A percentile compares a stretch with the other conserved stretches of the same genome.
phyloP scores from a whole-genome alignment of 2,888 invertebrate species.

The Patella pellucida region DNA sequence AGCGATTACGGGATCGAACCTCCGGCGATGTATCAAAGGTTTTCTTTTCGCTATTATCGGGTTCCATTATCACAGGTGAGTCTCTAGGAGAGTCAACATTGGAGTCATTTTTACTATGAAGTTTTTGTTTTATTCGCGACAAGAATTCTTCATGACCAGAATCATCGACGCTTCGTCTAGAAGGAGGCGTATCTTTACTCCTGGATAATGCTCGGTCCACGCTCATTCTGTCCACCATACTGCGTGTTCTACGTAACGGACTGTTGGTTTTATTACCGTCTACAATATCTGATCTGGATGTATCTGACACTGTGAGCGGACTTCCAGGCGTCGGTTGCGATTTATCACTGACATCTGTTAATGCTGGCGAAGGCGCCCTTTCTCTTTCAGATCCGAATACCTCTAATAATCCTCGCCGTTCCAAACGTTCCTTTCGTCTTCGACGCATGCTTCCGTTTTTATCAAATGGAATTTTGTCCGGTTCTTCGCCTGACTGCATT shows the following conservation, averaged over 20 bases:
- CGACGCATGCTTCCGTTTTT: conserved; percentile 57
- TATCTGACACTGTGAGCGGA: conserved; percentile 21
- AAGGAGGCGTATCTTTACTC: conserved; percentile 19
- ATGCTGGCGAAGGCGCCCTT: conserved; percentile 58
- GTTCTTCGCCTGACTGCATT: conserved; percentile 41
- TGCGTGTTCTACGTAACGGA: conserved; percentile 45
- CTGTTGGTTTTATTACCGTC: conserved; percentile 31
- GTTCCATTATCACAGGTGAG: conserved; percentile 22
- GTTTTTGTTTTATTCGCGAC: conserved; percentile 34
- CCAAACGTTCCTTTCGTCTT: conserved; percentile 48
- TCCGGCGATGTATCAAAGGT: conserved; percentile 12
- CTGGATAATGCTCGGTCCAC: conserved; percentile 25
- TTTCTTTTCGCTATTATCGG: background rate
- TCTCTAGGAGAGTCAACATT: conserved; percentile 5
- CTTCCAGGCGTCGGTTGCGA: conserved; percentile 7
- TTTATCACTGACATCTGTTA: conserved; percentile 22
- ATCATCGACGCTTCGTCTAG: conserved; percentile 33
- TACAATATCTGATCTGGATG: conserved; percentile 34
- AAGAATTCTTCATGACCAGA: conserved; percentile 36
- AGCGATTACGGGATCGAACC: conserved; percentile 9
- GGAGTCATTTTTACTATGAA: conserved; percentile 27
- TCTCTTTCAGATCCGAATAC: conserved; percentile 55
- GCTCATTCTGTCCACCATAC: conserved; percentile 40
- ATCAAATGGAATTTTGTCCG: conserved; percentile 51
- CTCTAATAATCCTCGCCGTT: conserved; percentile 40